These are phyloP conservation scores for Balearica regulorum DNA, from an alignment of 2,797 vertebrate genomes.

Conservation along the genomic window DNA sequence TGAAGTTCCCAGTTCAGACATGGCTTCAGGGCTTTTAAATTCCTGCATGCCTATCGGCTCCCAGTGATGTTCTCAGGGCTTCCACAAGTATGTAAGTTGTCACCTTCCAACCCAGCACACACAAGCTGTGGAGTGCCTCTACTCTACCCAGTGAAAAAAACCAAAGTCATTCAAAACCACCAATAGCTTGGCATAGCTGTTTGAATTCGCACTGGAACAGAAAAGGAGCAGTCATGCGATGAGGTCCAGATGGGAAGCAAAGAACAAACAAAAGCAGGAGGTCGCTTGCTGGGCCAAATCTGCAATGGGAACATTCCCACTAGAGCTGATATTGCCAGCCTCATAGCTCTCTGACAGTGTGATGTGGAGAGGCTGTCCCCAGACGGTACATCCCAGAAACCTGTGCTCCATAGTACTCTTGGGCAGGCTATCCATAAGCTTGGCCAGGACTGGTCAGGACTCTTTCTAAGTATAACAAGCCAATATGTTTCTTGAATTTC, in stretches of 20 bases:
- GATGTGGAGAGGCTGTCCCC: background rate
- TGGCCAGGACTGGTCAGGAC: background rate
- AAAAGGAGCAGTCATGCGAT: background rate
- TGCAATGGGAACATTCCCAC: background rate
- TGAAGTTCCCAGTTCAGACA: conserved; percentile 65
- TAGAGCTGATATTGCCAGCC: background rate
- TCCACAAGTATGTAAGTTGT: conserved; percentile 35
- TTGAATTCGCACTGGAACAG: background rate
- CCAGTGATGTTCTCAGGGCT: conserved; percentile 55
- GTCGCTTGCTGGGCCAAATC: background rate
- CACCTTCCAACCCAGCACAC: background rate
- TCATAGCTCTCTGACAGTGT: background rate
- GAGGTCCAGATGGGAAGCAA: background rate
- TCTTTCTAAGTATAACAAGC: background rate
- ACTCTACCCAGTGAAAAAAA: background rate
- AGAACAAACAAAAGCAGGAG: background rate
- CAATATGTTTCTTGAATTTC: background rate
- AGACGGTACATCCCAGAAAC: background rate
- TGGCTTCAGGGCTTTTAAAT: conserved; percentile 55
- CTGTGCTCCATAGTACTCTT: background rate
- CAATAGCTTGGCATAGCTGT: background rate
- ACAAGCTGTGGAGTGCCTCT: background rate
- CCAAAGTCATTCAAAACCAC: background rate
- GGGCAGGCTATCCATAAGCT: background rate
- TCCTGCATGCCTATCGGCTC: conserved; percentile 56